Evolutionary conservation across 2,113 vertebrate genomes (phyloP).

Genomic region (Regulus satrapa): DNA sequence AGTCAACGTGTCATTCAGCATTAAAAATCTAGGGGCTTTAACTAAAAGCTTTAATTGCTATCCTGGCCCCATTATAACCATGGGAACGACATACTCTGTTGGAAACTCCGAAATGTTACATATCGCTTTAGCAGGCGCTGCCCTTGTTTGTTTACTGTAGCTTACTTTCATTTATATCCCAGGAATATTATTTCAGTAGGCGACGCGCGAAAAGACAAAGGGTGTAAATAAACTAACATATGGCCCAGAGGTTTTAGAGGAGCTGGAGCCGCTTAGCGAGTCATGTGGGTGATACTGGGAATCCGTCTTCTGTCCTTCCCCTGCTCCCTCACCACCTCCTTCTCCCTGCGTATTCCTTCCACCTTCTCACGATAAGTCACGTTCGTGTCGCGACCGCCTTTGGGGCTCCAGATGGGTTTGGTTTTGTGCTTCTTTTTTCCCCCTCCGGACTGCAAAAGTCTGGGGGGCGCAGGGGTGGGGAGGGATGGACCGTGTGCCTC

Average conservation of each 20-base stretch:
- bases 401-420: background rate
- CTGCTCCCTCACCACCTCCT: background rate
- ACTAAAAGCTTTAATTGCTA: constrained; percentile 26
- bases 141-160: background rate
- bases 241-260: constrained; percentile 47
- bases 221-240: constrained; percentile 61
- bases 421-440: too few species aligned
- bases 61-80: background rate
- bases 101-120: background rate
- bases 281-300: constrained; percentile 6
- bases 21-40: background rate
- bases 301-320: constrained; percentile 20
- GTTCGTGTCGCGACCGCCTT: background rate
- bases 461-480: background rate
- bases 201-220: background rate
- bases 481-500: background rate
- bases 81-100: background rate
- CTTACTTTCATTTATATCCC: background rate
- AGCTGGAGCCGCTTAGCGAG: constrained; percentile 50
- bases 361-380: constrained; percentile 3
- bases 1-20: background rate
- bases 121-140: background rate
- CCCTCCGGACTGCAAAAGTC: background rate
- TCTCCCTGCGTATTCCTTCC: background rate
- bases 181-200: constrained; percentile 7